Conservation (phyloP, 2,113 vertebrate genomes). For the Antechinus flavipes region DNA sequence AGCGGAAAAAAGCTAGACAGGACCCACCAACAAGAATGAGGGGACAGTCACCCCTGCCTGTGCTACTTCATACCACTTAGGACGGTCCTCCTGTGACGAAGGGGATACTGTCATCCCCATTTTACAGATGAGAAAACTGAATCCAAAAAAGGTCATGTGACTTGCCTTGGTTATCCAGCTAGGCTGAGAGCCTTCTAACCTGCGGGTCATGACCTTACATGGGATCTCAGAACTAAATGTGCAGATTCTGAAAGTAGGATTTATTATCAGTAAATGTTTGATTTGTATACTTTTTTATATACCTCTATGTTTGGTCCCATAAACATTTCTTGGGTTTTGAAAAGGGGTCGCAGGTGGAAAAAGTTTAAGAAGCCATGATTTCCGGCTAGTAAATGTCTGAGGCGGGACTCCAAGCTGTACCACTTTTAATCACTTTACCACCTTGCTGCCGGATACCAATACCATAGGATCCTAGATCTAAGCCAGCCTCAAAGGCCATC, state of each 20-base stretch:
- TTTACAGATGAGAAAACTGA: neutral
- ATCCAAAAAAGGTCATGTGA: neutral
- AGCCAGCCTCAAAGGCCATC: neutral
- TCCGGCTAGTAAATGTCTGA: neutral
- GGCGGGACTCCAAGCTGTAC: too few species aligned
- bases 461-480: neutral
- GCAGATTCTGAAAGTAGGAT: too few species aligned
- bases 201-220: too few species aligned
- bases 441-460: neutral
- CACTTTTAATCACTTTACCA: neutral
- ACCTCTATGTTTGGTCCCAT: too few species aligned
- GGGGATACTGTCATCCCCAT: neutral
- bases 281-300: too few species aligned
- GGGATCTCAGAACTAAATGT: too few species aligned
- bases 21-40: neutral
- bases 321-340: too few species aligned
- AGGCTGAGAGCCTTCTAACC: too few species aligned
- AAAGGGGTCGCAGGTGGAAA: too few species aligned
- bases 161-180: neutral
- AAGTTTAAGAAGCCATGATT: too few species aligned
- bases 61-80: neutral
- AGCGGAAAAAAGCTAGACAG: neutral
- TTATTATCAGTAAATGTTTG: too few species aligned
- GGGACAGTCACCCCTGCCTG: neutral
- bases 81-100: neutral